These are phyloP conservation scores for Fistularia commersonii DNA, from an alignment of 2,797 vertebrate species.

Conservation along the genomic window DNA sequence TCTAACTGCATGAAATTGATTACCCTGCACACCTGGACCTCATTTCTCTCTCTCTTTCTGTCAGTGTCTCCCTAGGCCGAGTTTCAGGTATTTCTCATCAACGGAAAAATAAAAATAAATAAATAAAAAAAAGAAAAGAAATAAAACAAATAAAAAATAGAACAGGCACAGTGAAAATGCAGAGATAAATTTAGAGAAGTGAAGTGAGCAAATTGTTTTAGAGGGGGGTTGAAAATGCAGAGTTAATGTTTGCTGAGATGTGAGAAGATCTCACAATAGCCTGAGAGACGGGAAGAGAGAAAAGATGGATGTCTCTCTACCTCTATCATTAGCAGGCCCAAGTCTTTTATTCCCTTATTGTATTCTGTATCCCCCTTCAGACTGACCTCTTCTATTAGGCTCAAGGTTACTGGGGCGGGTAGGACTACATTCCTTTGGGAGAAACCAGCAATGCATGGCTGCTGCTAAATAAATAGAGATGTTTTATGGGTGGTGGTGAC, in stretches of 20 bases:
- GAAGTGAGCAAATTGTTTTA: too few species aligned
- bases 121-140: too few species aligned
- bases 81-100: slow-evolving; percentile 16
- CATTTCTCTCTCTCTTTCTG: slow-evolving; percentile 48
- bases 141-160: too few species aligned
- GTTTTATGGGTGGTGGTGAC: slow-evolving; percentile 52
- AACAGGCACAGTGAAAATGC: too few species aligned
- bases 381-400: slow-evolving; percentile 63
- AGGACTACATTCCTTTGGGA: slow-evolving; percentile 60
- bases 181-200: too few species aligned
- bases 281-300: not conserved
- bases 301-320: slow-evolving; percentile 7
- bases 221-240: too few species aligned
- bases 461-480: slow-evolving; percentile 61
- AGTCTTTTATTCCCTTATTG: slow-evolving; percentile 59
- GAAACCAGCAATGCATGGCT: slow-evolving; percentile 40
- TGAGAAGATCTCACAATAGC: too few species aligned
- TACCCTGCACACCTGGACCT: slow-evolving; percentile 66
- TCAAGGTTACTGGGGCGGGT: slow-evolving; percentile 65
- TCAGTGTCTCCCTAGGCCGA: slow-evolving; percentile 1
- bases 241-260: too few species aligned
- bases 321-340: slow-evolving; percentile 54
- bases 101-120: slow-evolving; percentile 22
- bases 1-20: slow-evolving; percentile 70
- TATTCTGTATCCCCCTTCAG: slow-evolving; percentile 36